Evolutionary conservation across 2,113 vertebrate species (phyloP).

Genomic region (Solea solea): DNA sequence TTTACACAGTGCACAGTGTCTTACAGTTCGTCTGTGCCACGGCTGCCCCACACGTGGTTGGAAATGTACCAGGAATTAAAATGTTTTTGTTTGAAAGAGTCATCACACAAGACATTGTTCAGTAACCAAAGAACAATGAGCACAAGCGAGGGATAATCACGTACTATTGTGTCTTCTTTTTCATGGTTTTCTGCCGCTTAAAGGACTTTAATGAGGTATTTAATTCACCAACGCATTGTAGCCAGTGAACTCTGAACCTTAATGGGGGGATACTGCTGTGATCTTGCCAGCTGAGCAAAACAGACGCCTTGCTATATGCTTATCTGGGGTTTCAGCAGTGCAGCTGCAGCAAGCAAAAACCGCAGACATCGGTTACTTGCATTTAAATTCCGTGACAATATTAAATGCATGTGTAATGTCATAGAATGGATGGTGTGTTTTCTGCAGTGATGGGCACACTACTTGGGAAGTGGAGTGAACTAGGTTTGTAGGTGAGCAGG

Average conservation of each 20-base stretch:
- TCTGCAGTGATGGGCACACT: too few relatives aligned
- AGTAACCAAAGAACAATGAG: slow-evolving; percentile 30
- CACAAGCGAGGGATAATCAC: neutral
- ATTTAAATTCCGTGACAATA: slow-evolving; percentile 20
- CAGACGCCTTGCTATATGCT: slow-evolving; percentile 36
- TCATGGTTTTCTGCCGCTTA: slow-evolving; percentile 21
- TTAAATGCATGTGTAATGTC: slow-evolving; percentile 9
- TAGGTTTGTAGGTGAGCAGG: neutral
- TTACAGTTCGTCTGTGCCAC: slow-evolving; percentile 4
- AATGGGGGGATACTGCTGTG: slow-evolving; percentile 38
- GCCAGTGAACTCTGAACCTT: slow-evolving; percentile 59
- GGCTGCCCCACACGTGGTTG: neutral
- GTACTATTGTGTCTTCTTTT: slow-evolving; percentile 5
- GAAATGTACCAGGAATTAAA: neutral
- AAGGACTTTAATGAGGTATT: slow-evolving; percentile 53
- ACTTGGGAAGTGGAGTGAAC: too few relatives aligned
- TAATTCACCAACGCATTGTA: slow-evolving; percentile 45
- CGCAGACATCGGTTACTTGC: slow-evolving; percentile 29
- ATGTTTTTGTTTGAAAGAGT: neutral
- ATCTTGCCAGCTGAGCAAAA: slow-evolving; percentile 44
- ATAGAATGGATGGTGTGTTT: neutral
- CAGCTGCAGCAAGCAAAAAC: slow-evolving; percentile 50
- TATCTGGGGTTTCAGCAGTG: slow-evolving; percentile 38
- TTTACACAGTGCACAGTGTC: slow-evolving; percentile 15
- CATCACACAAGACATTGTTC: slow-evolving; percentile 14